Evolutionary conservation across 2,113 vertebrate species (phyloP).

Genomic region (Ciconia boyciana): DNA sequence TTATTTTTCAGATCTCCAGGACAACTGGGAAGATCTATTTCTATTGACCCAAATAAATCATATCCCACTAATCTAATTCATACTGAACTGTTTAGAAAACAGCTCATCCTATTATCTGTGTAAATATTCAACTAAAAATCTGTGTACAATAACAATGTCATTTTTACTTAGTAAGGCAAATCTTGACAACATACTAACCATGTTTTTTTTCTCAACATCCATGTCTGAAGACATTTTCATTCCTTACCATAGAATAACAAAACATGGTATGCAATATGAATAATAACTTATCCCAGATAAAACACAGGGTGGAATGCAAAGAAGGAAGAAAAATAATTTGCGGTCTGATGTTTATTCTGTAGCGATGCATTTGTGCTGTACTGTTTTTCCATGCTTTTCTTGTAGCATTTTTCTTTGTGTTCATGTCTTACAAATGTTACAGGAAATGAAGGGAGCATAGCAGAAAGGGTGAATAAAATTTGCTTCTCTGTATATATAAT

Average conservation of each 20-base stretch:
- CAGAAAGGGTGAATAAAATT: not conserved
- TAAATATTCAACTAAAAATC: constrained; percentile 5
- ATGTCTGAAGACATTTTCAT: not conserved
- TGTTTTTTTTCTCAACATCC: not conserved
- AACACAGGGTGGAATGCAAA: not conserved
- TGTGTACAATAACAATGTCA: not conserved
- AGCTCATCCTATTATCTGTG: not conserved
- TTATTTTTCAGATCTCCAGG: not conserved
- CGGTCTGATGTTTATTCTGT: not conserved
- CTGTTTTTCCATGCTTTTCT: not conserved
- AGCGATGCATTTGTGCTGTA: not conserved
- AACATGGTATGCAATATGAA: not conserved
- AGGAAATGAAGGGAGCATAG: not conserved
- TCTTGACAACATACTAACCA: not conserved
- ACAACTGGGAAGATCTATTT: not conserved
- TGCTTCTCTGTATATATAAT: not conserved
- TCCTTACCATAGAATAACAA: not conserved
- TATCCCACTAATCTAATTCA: not conserved
- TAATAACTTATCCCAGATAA: not conserved
- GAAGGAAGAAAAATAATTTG: not conserved
- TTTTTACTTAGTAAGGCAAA: not conserved
- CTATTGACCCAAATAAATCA: constrained; percentile 7
- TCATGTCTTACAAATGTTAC: not conserved
- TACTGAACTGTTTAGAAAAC: not conserved
- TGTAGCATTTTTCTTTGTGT: not conserved